These are phyloP conservation scores for Thermophis baileyi DNA, from an alignment of 2,113 vertebrate genomes.

Conservation along the genomic window DNA sequence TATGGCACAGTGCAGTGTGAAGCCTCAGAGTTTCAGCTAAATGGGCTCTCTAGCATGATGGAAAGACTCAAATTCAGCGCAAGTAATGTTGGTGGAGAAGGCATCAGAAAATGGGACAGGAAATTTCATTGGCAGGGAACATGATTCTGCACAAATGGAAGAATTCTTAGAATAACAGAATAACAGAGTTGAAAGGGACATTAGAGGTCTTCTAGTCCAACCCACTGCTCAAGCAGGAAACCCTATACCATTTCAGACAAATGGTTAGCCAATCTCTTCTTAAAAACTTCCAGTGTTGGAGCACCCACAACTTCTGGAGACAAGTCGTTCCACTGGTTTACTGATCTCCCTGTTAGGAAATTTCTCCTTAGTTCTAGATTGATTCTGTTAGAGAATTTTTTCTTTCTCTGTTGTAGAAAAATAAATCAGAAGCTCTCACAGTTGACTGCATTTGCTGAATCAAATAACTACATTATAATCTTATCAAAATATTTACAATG, in stretches of 20 bases:
- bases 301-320: background rate
- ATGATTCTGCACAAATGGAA: background rate
- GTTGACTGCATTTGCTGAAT: no score
- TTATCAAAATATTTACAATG: no score
- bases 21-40: background rate
- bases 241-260: background rate
- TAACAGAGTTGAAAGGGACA: background rate
- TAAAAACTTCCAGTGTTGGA: background rate
- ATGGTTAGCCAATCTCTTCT: background rate
- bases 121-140: background rate
- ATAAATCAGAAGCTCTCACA: no score
- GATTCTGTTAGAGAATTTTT: no score
- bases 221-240: no score
- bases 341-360: background rate
- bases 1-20: conserved; percentile 39
- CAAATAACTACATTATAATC: no score
- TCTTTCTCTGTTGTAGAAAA: no score
- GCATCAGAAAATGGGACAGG: background rate
- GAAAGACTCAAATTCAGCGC: background rate
- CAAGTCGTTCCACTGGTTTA: background rate
- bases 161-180: background rate
- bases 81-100: background rate
- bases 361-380: background rate
- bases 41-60: conserved; percentile 37
- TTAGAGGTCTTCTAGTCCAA: background rate